Conservation (phyloP, 2,888 invertebrate species). For the Zhengitettix transpicula region DNA sequence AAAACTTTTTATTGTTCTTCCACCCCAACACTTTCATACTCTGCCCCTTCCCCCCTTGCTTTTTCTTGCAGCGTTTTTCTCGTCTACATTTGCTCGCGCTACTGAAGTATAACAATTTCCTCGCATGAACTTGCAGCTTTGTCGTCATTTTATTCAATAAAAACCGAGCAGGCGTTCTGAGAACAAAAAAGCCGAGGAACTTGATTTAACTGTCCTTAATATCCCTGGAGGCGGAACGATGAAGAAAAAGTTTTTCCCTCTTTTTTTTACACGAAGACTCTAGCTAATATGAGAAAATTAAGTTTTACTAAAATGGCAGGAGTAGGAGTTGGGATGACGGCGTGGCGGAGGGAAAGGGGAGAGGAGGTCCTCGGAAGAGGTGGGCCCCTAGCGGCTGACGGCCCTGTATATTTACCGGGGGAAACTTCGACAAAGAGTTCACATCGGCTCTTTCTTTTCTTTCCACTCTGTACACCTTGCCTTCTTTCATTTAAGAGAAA, state of each 20-base stretch:
- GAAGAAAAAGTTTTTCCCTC: slow-evolving; percentile 11
- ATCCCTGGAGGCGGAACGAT: slow-evolving; percentile 16
- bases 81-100: slow-evolving; percentile 1
- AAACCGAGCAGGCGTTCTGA: neutral
- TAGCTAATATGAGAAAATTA: slow-evolving; percentile 23
- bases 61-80: neutral
- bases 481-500: neutral
- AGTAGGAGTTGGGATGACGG: slow-evolving; percentile 7
- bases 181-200: slow-evolving; percentile 13
- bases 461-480: neutral
- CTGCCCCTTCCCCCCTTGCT: neutral
- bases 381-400: neutral
- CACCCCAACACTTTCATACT: neutral
- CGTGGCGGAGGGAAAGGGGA: neutral
- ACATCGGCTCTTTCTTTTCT: neutral
- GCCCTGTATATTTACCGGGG: slow-evolving; percentile 4
- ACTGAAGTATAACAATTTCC: slow-evolving; percentile 6
- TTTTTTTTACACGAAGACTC: slow-evolving; percentile 6
- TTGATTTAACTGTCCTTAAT: slow-evolving; percentile 21
- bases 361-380: slow-evolving; percentile 1
- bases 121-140: slow-evolving; percentile 4
- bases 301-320: slow-evolving; percentile 21
- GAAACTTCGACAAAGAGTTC: slow-evolving; percentile 7
- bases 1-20: neutral
- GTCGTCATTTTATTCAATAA: slow-evolving; percentile 8